Percentiles rank a stretch among this genome's conserved stretches.
Conservation (phyloP, 2,888 invertebrate species). For the Cheilosia variabilis region DNA sequence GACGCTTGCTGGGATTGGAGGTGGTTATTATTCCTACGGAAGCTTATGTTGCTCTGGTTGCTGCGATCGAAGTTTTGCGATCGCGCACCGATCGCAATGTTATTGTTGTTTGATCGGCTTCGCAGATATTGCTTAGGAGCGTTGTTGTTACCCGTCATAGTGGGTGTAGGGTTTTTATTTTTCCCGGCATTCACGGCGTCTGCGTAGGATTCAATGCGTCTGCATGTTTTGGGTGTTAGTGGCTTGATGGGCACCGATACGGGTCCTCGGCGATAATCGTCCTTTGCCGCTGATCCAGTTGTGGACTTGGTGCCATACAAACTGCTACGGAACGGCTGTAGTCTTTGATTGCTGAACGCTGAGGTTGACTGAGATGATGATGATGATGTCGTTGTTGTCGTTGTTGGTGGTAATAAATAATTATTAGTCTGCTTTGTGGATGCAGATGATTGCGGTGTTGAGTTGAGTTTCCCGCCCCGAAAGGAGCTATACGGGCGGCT, state of each 20-base stretch:
- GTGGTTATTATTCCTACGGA: constrained; percentile 76
- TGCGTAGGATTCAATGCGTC: constrained; percentile 81
- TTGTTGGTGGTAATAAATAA: constrained; percentile 54
- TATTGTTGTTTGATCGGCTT: constrained; percentile 75
- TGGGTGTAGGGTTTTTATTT: constrained; percentile 59
- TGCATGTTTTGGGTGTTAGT: constrained; percentile 82
- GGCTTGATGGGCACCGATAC: constrained; percentile 79
- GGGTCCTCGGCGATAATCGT: constrained; percentile 51
- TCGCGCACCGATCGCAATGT: constrained; percentile 59
- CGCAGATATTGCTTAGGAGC: constrained; percentile 78
- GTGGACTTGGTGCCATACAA: constrained; percentile 79
- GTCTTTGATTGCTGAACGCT: constrained; percentile 78
- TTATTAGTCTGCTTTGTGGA: constrained; percentile 66
- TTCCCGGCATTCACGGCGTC: constrained; percentile 74
- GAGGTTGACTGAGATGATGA: constrained; percentile 74
- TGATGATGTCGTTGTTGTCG: constrained; percentile 66
- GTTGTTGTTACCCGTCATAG: constrained; percentile 47
- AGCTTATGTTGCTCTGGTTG: constrained; percentile 78
- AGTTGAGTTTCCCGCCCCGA: constrained; percentile 78
- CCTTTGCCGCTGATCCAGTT: constrained; percentile 57
- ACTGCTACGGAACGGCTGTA: constrained; percentile 82
- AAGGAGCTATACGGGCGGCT: constrained; percentile 83
- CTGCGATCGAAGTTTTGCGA: constrained; percentile 77
- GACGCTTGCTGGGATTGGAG: constrained; percentile 48
- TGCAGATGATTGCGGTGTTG: constrained; percentile 67